Percentiles rank a stretch among this genome's conserved stretches.
phyloP scores from a whole-genome alignment of 2,888 invertebrate species.

The Xestia sexstrigata region DNA sequence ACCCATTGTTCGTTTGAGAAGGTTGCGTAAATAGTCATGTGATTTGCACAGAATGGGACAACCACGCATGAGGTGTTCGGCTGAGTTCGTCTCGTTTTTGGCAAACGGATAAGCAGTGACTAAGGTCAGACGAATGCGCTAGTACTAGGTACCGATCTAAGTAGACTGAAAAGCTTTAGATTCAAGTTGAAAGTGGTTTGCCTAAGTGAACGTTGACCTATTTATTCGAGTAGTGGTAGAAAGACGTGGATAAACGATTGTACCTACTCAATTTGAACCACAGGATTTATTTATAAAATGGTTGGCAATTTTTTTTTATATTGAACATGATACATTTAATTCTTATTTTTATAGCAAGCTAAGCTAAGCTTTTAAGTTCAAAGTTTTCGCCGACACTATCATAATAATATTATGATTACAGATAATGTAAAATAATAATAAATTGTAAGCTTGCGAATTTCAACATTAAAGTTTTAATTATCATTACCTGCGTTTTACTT shows the following conservation, averaged over 20 bases:
- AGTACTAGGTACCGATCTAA: background rate
- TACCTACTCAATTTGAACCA: background rate
- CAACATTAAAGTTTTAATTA: conserved; percentile 48
- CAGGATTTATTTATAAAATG: background rate
- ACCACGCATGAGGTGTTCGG: conserved; percentile 49
- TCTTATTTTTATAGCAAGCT: conserved; percentile 12
- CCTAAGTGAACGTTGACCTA: conserved; percentile 10
- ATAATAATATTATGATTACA: conserved; percentile 16
- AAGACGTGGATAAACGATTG: conserved; percentile 6
- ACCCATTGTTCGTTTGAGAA: conserved; percentile 77
- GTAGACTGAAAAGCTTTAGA: conserved; percentile 12
- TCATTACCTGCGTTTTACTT: conserved; percentile 31
- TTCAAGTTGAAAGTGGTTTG: conserved; percentile 39
- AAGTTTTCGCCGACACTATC: conserved; percentile 35
- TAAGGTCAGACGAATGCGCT: conserved; percentile 32
- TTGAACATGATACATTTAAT: background rate
- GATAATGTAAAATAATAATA: conserved; percentile 34
- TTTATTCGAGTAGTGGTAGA: conserved; percentile 14
- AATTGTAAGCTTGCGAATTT: conserved; percentile 49
- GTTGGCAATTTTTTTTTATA: background rate
- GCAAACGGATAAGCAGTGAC: conserved; percentile 45
- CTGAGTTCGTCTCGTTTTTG: conserved; percentile 54
- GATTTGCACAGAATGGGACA: conserved; percentile 70
- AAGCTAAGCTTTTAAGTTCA: conserved; percentile 28
- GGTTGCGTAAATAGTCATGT: conserved; percentile 71